Evolutionary conservation across 2,113 vertebrate genomes (phyloP).

Genomic region (Geothlypis trichas): DNA sequence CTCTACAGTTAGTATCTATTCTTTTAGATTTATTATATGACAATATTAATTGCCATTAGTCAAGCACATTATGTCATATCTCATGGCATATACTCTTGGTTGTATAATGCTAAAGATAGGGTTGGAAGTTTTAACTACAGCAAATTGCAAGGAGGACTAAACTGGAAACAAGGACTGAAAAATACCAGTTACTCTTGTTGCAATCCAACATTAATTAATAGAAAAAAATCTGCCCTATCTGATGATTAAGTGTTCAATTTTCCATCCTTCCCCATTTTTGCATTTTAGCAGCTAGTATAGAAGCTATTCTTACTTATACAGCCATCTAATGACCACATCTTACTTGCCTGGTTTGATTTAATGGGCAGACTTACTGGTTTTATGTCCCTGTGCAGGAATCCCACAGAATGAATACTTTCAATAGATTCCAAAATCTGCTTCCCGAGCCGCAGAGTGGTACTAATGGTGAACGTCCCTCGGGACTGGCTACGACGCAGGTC

Average conservation of each 20-base stretch:
- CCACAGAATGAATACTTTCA: slow-evolving; percentile 98
- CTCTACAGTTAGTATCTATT: not conserved
- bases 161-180: not conserved
- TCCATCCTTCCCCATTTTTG: not conserved
- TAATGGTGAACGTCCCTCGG: slow-evolving; percentile 93
- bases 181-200: not conserved
- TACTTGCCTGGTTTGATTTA: not conserved
- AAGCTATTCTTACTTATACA: not conserved
- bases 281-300: not conserved
- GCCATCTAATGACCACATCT: not conserved
- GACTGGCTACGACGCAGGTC: slow-evolving; percentile 94
- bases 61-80: not conserved
- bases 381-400: slow-evolving; percentile 97
- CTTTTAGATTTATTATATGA: not conserved
- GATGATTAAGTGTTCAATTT: not conserved
- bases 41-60: not conserved
- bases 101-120: not conserved
- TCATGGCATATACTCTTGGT: not conserved
- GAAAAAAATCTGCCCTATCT: not conserved
- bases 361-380: slow-evolving; percentile 85
- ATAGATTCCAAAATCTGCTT: slow-evolving; percentile 96
- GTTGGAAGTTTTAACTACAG: not conserved
- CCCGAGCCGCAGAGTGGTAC: slow-evolving; percentile 92
- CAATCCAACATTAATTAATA: not conserved
- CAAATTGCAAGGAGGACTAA: not conserved